phyloP scores from a whole-genome alignment of 2,113 vertebrate genomes.

The Thalassoma bifasciatum region DNA sequence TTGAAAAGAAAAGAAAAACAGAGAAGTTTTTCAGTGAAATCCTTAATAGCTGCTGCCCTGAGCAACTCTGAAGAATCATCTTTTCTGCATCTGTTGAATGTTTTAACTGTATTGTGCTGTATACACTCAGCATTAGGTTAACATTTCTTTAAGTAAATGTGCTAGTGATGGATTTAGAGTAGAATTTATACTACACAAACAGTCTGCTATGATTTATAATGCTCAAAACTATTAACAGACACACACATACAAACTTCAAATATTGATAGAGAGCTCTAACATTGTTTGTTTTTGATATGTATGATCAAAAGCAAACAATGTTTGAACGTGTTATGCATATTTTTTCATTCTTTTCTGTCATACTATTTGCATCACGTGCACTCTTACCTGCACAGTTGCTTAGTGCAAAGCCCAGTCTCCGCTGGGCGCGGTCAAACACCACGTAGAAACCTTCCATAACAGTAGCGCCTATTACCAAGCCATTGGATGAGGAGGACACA shows the following conservation, averaged over 20 bases:
- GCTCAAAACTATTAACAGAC: neutral
- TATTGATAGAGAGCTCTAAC: no score
- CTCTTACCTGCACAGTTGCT: conserved; percentile 92
- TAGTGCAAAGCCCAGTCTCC: conserved; percentile 91
- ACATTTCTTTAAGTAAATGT: neutral
- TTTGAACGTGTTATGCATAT: no score
- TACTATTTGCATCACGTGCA: neutral
- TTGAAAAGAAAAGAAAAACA: neutral
- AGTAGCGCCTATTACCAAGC: conserved; percentile 94
- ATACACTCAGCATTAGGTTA: no score
- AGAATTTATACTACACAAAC: neutral
- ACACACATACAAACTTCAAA: neutral
- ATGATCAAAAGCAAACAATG: no score
- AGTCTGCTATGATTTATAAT: neutral
- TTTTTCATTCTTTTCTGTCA: neutral
- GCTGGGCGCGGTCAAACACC: conserved; percentile 90
- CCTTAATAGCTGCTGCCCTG: neutral
- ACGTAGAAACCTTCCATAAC: conserved; percentile 99
- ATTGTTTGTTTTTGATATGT: no score
- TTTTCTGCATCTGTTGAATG: neutral
- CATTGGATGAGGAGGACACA: conserved; percentile 89
- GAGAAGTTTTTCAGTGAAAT: neutral
- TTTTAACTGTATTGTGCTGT: no score
- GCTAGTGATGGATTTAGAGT: neutral
- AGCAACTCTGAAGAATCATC: neutral